These are phyloP conservation scores for Protonemura montana DNA, from an alignment of 2,888 invertebrate genomes.

Conservation along the genomic window DNA sequence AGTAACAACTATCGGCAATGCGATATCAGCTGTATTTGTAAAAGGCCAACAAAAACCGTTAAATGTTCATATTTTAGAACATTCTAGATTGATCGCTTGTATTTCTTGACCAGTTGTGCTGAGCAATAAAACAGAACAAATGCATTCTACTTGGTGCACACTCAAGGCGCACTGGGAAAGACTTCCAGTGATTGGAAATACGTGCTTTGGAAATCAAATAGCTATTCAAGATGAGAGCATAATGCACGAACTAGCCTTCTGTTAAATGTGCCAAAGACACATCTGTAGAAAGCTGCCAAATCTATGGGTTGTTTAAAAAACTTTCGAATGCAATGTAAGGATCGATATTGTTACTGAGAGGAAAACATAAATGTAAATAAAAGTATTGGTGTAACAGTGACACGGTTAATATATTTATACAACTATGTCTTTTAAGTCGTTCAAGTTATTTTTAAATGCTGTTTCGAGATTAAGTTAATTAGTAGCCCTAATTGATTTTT, in stretches of 20 bases:
- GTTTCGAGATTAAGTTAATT: too few relatives aligned
- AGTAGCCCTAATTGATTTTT: too few relatives aligned
- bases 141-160: background rate
- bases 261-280: background rate
- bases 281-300: background rate
- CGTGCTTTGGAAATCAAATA: background rate
- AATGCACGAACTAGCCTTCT: too few relatives aligned
- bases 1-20: too few relatives aligned
- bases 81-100: background rate
- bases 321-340: background rate
- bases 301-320: background rate
- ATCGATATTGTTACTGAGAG: background rate
- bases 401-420: too few relatives aligned
- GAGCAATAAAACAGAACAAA: background rate
- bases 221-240: background rate
- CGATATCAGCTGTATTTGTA: too few relatives aligned
- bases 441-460: too few relatives aligned
- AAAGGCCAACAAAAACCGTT: background rate
- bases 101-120: background rate
- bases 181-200: background rate
- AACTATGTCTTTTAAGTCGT: too few relatives aligned
- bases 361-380: too few relatives aligned
- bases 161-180: background rate
- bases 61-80: background rate
- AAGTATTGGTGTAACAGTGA: too few relatives aligned